Evolutionary conservation across 2,113 vertebrate genomes (phyloP).

Genomic region (Regulus satrapa): DNA sequence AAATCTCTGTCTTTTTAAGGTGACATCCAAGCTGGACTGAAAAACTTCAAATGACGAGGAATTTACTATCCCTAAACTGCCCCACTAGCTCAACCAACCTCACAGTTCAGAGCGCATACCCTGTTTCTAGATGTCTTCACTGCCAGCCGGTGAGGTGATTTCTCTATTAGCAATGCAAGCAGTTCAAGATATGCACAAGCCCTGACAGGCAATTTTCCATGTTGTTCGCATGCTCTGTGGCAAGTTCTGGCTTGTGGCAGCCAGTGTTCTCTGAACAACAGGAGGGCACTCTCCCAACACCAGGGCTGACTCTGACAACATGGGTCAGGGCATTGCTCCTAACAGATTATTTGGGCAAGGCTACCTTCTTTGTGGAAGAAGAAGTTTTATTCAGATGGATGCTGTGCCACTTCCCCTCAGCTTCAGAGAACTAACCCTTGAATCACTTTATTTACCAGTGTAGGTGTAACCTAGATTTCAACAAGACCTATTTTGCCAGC

Average conservation of each 20-base stretch:
- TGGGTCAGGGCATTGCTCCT: not conserved
- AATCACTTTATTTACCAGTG: not conserved
- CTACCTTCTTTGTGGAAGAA: not conserved
- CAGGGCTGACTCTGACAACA: not conserved
- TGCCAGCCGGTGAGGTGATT: not conserved
- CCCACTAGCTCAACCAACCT: not conserved
- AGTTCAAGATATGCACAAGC: not conserved
- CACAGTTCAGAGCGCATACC: not conserved
- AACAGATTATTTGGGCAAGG: not conserved
- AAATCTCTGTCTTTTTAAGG: not conserved
- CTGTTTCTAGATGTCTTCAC: not conserved
- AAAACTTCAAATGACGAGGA: not conserved
- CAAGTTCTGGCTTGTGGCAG: slow-evolving; percentile 9
- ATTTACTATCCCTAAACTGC: not conserved
- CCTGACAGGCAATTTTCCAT: not conserved
- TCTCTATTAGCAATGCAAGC: not conserved
- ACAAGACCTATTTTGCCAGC: not conserved
- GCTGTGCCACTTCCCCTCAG: not conserved
- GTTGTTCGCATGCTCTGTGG: not conserved
- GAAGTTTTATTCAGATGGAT: not conserved
- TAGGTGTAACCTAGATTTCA: not conserved
- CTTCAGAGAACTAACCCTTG: not conserved
- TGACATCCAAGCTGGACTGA: not conserved
- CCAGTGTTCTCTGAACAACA: not conserved
- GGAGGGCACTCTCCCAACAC: not conserved